These are phyloP conservation scores for Argynnis bischoffii DNA, from an alignment of 2,888 invertebrate species.

Conservation along the genomic window DNA sequence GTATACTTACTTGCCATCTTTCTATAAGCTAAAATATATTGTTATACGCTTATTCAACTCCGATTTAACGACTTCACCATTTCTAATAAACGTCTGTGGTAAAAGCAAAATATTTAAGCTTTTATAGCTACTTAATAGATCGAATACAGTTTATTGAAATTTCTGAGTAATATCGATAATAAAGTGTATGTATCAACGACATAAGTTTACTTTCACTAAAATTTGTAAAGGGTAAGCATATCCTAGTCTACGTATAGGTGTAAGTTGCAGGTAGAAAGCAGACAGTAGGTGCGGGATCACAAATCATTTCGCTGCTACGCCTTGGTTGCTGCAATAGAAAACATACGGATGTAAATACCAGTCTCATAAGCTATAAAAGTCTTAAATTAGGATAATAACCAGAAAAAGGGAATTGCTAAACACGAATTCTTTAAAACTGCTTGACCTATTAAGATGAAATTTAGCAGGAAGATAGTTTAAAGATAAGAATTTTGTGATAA, in stretches of 20 bases:
- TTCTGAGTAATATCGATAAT: background rate
- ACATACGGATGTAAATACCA: slow-evolving; percentile 19
- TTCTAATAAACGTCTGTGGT: too few species aligned
- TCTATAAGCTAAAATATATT: too few species aligned
- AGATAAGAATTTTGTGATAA: too few species aligned
- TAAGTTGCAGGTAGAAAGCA: slow-evolving; percentile 39
- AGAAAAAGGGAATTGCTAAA: too few species aligned
- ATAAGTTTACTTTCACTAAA: slow-evolving; percentile 35
- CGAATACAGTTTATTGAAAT: slow-evolving; percentile 1
- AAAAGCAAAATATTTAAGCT: too few species aligned
- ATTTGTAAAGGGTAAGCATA: slow-evolving; percentile 38
- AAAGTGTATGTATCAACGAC: background rate
- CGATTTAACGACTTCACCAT: too few species aligned
- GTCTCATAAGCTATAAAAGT: background rate
- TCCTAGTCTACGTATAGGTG: slow-evolving; percentile 32
- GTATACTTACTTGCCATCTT: too few species aligned
- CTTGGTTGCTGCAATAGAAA: slow-evolving; percentile 30
- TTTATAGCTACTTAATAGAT: slow-evolving; percentile 3
- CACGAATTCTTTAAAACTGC: too few species aligned
- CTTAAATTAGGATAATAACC: too few species aligned
- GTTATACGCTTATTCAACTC: too few species aligned
- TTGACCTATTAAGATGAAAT: too few species aligned
- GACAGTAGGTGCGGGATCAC: slow-evolving; percentile 41
- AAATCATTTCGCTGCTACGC: slow-evolving; percentile 44
- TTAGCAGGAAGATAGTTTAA: too few species aligned